These are phyloP conservation scores for Hoplodrina ambigua DNA, from an alignment of 2,888 invertebrate genomes.

Conservation along the genomic window DNA sequence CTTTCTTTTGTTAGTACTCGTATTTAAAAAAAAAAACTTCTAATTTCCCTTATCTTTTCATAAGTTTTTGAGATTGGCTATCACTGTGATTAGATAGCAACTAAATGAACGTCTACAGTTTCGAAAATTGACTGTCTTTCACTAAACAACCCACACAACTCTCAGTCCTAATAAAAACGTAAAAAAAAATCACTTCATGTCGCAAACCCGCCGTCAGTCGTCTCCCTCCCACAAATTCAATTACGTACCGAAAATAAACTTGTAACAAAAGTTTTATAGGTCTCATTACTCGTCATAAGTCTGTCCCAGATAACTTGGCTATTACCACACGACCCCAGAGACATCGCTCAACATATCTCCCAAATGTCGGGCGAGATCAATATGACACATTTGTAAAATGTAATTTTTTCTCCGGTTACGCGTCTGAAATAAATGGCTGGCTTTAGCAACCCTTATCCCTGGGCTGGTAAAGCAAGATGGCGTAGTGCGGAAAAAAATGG, in stretches of 20 bases:
- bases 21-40: too few species aligned
- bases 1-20: too few species aligned
- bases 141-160: neutral
- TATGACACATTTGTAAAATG: constrained; percentile 50
- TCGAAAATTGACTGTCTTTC: neutral
- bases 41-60: too few species aligned
- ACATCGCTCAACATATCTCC: constrained; percentile 24
- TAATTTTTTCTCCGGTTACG: constrained; percentile 38
- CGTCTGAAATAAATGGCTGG: constrained; percentile 36
- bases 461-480: constrained; percentile 37
- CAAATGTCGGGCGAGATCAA: constrained; percentile 27
- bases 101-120: too few species aligned
- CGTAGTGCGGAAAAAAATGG: constrained; percentile 23
- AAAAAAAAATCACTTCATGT: constrained; percentile 12
- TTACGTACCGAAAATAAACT: constrained; percentile 43
- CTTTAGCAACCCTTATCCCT: constrained; percentile 29
- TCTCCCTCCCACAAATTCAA: constrained; percentile 26
- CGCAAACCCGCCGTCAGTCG: neutral
- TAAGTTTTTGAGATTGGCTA: too few species aligned
- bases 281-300: constrained; percentile 26
- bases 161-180: constrained; percentile 14
- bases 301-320: constrained; percentile 25
- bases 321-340: constrained; percentile 14
- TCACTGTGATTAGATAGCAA: too few species aligned
- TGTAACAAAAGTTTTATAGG: constrained; percentile 29